Conservation (phyloP, 53 echinoderm and acorn worm genomes). For the Temnopleurus reevesii region DNA sequence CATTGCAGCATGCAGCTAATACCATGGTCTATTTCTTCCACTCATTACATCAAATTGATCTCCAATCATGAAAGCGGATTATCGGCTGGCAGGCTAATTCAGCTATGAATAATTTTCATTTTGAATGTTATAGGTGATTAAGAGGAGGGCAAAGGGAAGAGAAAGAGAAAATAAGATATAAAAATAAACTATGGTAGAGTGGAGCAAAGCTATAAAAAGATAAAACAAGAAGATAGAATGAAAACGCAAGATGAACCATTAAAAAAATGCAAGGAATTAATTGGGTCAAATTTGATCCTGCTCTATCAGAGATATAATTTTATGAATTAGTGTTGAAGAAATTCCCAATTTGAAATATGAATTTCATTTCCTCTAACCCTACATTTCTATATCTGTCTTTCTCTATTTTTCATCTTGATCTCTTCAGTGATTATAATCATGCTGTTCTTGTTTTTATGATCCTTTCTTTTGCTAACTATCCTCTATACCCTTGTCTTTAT, state of each 20-base stretch:
- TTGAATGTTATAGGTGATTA: background rate
- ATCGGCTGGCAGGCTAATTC: background rate
- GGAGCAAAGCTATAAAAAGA: too few relatives aligned
- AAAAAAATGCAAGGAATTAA: too few relatives aligned
- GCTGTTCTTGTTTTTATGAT: too few relatives aligned
- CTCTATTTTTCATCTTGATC: background rate
- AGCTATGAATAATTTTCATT: background rate
- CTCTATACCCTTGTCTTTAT: too few relatives aligned
- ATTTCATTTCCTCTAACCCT: too few relatives aligned
- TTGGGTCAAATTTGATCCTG: background rate
- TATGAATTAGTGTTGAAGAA: background rate
- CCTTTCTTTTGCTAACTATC: too few relatives aligned
- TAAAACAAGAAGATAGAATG: too few relatives aligned
- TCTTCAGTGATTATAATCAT: too few relatives aligned
- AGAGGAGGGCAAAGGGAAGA: background rate
- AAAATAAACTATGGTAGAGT: too few relatives aligned
- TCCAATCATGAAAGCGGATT: background rate
- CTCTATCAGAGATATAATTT: background rate
- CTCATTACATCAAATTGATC: background rate
- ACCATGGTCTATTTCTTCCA: background rate
- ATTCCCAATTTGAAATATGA: background rate
- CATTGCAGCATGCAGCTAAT: background rate
- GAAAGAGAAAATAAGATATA: background rate
- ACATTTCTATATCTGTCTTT: background rate
- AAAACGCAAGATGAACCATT: too few relatives aligned